Evolutionary conservation across 2,888 invertebrate species (phyloP).

Genomic region (Oscheius sp.): DNA sequence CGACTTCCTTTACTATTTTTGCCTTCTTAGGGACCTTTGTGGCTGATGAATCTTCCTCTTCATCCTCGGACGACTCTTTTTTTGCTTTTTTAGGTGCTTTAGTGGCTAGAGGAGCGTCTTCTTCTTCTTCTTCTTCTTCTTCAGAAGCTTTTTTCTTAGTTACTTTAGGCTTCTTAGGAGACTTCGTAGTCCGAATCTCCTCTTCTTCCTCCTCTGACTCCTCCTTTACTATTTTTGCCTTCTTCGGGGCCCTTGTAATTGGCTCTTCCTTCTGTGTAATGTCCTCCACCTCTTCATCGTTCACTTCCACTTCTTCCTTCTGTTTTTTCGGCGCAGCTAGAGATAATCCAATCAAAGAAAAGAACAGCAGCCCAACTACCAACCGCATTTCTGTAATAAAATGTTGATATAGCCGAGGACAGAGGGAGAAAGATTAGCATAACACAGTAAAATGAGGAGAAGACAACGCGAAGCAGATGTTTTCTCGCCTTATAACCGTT

Average conservation of each 20-base stretch:
- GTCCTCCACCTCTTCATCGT: neutral
- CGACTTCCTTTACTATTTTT: too few relatives aligned
- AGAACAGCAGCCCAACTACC: slow-evolving; percentile 2
- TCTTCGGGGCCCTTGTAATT: neutral
- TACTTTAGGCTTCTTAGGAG: neutral
- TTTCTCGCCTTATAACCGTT: slow-evolving; percentile 16
- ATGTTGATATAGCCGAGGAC: neutral
- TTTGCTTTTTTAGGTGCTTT: too few relatives aligned
- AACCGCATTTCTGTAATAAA: slow-evolving; percentile 13
- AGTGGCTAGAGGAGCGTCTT: too few relatives aligned
- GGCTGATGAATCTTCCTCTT: too few relatives aligned
- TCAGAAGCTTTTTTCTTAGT: too few relatives aligned
- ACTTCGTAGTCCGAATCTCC: neutral
- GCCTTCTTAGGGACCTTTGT: too few relatives aligned
- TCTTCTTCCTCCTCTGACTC: neutral
- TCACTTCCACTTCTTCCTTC: neutral
- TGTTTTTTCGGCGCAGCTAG: slow-evolving; percentile 7
- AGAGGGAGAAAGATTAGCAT: neutral
- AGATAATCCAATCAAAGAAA: neutral
- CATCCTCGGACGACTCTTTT: too few relatives aligned
- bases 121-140: too few relatives aligned
- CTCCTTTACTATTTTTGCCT: neutral
- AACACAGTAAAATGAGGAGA: neutral
- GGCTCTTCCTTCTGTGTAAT: neutral
- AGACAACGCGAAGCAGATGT: neutral